Evolutionary conservation across 2,797 vertebrate species (phyloP).

Genomic region (Cirrhinus molitorella): DNA sequence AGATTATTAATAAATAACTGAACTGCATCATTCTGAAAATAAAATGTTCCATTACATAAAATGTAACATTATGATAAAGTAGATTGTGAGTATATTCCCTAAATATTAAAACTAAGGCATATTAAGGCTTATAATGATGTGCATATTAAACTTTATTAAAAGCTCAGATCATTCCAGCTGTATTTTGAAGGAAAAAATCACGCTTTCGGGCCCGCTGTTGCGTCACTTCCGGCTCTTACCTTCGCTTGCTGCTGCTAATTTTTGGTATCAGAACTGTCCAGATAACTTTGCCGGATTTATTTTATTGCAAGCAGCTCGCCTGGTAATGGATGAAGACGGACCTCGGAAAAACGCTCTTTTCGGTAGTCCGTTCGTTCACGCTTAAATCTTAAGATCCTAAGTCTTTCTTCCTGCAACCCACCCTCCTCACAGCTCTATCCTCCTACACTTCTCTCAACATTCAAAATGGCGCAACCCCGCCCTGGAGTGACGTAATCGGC

Average conservation of each 20-base stretch:
- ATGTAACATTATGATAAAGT: neutral
- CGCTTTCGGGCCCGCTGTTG: neutral
- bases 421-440: constrained; percentile 37
- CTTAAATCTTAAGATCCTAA: neutral
- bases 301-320: constrained; percentile 26
- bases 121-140: neutral
- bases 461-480: constrained; percentile 70
- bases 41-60: neutral
- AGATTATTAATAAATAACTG: neutral
- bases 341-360: neutral
- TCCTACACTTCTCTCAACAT: constrained; percentile 63
- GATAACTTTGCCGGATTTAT: constrained; percentile 41
- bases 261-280: constrained; percentile 7
- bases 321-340: constrained; percentile 6
- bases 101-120: neutral
- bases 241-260: constrained; percentile 12
- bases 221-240: constrained; percentile 47
- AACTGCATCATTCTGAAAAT: too few species aligned
- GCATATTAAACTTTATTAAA: neutral
- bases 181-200: constrained; percentile 26
- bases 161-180: neutral
- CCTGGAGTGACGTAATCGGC: constrained; percentile 55
- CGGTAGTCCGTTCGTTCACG: constrained; percentile 7
- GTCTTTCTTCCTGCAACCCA: constrained; percentile 10
- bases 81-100: neutral